Conservation (phyloP, 2,113 vertebrate genomes). For the Melanocharis versteri region DNA sequence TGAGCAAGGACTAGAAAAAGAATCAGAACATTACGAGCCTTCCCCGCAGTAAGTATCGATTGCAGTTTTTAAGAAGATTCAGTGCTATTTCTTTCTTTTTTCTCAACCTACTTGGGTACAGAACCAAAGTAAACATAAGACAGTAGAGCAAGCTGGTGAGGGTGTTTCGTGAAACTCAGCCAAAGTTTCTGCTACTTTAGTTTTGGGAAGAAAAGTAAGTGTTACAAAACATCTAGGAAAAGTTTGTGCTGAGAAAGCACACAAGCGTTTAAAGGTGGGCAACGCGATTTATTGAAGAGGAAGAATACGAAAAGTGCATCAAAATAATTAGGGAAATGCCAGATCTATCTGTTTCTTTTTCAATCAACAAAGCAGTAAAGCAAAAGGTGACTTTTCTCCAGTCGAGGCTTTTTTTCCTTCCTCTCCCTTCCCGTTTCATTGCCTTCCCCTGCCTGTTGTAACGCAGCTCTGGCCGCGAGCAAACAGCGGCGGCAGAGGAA, state of each 20-base stretch:
- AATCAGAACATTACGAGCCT: slow-evolving; percentile 28
- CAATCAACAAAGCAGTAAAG: not conserved
- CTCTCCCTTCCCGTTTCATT: not conserved
- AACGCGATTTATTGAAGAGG: not conserved
- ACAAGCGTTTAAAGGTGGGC: not conserved
- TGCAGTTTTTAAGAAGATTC: slow-evolving; percentile 34
- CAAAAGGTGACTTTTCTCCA: not conserved
- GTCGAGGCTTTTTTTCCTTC: not conserved
- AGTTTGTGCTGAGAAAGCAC: slow-evolving; percentile 24
- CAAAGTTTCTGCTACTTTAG: slow-evolving; percentile 22
- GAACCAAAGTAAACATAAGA: slow-evolving; percentile 36
- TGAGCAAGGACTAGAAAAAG: slow-evolving; percentile 51
- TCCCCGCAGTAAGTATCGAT: slow-evolving; percentile 38
- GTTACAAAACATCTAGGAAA: slow-evolving; percentile 18
- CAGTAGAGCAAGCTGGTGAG: slow-evolving; percentile 16
- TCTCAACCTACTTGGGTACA: not conserved
- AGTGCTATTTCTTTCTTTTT: slow-evolving; percentile 19
- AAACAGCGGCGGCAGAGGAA: not conserved
- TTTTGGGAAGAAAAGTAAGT: slow-evolving; percentile 21
- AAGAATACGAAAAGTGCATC: not conserved
- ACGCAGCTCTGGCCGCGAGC: not conserved
- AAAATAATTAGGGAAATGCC: not conserved
- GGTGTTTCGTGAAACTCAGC: slow-evolving; percentile 35
- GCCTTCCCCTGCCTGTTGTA: not conserved
- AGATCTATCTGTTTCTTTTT: not conserved